Conservation (phyloP, 35 echinoderm and acorn worm species). For the Lytechinus pictus region DNA sequence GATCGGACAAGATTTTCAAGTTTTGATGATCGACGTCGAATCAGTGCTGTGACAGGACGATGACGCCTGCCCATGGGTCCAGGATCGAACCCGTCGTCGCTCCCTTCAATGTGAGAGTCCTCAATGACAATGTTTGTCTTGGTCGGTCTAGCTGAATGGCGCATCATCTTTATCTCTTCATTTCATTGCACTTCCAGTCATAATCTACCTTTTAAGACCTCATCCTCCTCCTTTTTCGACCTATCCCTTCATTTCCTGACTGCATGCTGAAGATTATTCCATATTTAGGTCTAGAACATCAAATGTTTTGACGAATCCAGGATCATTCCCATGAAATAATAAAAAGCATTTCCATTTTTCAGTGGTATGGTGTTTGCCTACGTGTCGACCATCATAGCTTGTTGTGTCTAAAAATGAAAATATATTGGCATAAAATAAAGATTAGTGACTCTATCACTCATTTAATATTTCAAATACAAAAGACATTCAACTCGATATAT, state of each 20-base stretch:
- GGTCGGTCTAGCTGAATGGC: not conserved
- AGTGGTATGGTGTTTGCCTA: not conserved
- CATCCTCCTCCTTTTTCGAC: too few species aligned
- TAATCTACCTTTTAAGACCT: too few species aligned
- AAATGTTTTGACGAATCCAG: not conserved
- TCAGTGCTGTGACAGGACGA: conserved; percentile 26
- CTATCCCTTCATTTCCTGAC: too few species aligned
- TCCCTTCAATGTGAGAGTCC: not conserved
- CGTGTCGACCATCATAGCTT: not conserved
- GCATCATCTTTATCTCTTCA: not conserved
- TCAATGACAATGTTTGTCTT: not conserved
- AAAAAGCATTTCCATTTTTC: not conserved
- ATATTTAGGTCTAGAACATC: not conserved
- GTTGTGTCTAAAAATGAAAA: not conserved
- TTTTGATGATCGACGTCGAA: conserved; percentile 39
- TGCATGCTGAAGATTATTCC: not conserved
- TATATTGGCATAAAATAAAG: not conserved
- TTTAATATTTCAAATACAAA: too few species aligned
- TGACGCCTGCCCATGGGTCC: not conserved
- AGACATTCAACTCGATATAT: too few species aligned
- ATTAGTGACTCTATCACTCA: not conserved
- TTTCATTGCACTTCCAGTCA: not conserved
- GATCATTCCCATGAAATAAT: not conserved
- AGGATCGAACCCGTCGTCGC: not conserved
- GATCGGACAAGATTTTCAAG: conserved; percentile 22